Percentiles rank a stretch among this genome's conserved stretches.
These are phyloP conservation scores for Drosophila longiperda DNA, from an alignment of 2,888 invertebrate genomes.

Conservation along the genomic window DNA sequence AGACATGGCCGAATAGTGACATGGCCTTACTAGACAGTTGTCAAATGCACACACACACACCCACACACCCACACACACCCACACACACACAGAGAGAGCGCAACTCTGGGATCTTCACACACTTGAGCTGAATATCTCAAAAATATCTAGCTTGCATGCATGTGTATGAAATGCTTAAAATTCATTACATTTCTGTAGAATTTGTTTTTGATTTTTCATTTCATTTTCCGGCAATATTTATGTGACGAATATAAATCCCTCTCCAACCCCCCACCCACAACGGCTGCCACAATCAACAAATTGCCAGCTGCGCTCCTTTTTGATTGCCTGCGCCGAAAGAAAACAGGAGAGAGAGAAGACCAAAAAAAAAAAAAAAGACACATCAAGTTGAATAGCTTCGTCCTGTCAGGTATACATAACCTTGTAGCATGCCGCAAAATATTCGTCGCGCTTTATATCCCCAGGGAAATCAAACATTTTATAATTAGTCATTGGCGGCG, in stretches of 20 bases:
- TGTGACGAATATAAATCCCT: conserved; percentile 44
- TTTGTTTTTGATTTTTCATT: conserved; percentile 79
- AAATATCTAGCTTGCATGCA: conserved; percentile 45
- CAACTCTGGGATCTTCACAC: not conserved
- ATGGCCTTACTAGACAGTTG: conserved; percentile 78
- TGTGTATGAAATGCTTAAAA: conserved; percentile 71
- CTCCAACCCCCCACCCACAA: conserved; percentile 3
- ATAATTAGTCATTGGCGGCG: conserved; percentile 81
- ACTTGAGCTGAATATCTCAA: conserved; percentile 37
- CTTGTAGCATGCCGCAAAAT: conserved; percentile 52
- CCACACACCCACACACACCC: conserved; percentile 16
- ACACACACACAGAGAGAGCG: conserved; percentile 8
- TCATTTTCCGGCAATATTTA: conserved; percentile 70
- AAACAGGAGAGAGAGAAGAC: conserved; percentile 10
- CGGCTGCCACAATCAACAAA: conserved; percentile 15
- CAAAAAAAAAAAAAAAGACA: conserved; percentile 38
- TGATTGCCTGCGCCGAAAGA: conserved; percentile 63
- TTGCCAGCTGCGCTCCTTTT: conserved; percentile 56
- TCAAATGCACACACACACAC: conserved; percentile 59
- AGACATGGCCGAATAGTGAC: conserved; percentile 77
- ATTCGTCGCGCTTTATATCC: conserved; percentile 71
- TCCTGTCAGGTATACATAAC: conserved; percentile 45
- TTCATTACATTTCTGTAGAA: conserved; percentile 78
- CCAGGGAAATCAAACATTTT: conserved; percentile 84
- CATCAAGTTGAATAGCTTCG: conserved; percentile 51